These are phyloP conservation scores for Tapera naevia DNA, from an alignment of 2,797 vertebrate species.

Conservation along the genomic window DNA sequence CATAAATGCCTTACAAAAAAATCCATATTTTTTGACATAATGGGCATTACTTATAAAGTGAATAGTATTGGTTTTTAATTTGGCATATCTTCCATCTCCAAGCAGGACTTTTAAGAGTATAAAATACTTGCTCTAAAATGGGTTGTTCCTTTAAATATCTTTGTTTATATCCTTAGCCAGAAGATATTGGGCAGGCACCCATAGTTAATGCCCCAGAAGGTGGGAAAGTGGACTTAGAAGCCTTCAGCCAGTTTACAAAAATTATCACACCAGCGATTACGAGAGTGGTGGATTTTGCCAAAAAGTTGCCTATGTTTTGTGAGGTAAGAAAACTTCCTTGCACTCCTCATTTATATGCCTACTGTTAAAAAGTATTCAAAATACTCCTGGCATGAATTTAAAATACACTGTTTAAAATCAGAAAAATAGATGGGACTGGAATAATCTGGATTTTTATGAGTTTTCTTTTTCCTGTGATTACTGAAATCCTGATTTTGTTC, in stretches of 20 bases:
- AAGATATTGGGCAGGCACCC: constrained; percentile 95
- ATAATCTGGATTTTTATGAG: neutral
- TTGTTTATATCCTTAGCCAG: constrained; percentile 91
- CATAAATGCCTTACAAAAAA: neutral
- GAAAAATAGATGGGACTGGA: neutral
- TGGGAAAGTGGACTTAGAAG: constrained; percentile 98
- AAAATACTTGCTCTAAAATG: neutral
- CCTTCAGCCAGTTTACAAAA: constrained; percentile 99
- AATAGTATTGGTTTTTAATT: neutral
- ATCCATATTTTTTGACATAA: neutral
- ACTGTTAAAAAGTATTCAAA: neutral
- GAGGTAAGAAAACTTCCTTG: constrained; percentile 82
- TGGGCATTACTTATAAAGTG: neutral
- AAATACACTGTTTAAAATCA: neutral
- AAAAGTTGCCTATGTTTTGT: constrained; percentile 99
- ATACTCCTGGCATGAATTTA: neutral
- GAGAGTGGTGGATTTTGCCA: constrained; percentile 99
- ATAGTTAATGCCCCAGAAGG: constrained; percentile 92
- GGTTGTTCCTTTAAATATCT: constrained; percentile 77
- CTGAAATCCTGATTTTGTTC: neutral
- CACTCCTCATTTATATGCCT: neutral
- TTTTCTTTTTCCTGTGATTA: neutral
- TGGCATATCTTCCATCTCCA: neutral
- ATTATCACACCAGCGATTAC: constrained; percentile 99
- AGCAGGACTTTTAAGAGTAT: neutral